Evolutionary conservation across 2,113 vertebrate species (phyloP).

Genomic region (Leucopternis melanops): DNA sequence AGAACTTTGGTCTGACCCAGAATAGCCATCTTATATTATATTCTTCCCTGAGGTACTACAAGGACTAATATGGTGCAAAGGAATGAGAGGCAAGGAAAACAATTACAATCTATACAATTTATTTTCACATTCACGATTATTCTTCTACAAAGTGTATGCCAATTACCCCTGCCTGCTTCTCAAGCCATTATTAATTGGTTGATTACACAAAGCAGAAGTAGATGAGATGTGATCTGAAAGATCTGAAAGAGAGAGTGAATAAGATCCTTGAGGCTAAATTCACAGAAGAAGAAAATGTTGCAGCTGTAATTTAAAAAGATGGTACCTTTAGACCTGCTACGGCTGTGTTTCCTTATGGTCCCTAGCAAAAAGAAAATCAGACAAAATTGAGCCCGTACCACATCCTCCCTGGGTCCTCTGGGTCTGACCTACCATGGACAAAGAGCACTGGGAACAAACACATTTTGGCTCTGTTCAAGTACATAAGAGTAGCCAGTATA

Average conservation of each 20-base stretch:
- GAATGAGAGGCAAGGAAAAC: not conserved
- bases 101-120: not conserved
- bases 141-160: not conserved
- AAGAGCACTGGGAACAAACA: not conserved
- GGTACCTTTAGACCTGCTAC: not conserved
- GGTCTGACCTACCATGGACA: not conserved
- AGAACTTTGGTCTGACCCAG: not conserved
- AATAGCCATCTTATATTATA: not conserved
- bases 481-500: not conserved
- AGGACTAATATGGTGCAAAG: not conserved
- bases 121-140: not conserved
- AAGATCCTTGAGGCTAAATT: not conserved
- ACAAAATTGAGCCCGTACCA: not conserved
- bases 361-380: not conserved
- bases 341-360: not conserved
- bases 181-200: not conserved
- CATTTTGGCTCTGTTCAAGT: not conserved
- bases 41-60: not conserved
- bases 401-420: not conserved
- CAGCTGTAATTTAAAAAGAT: not conserved
- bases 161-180: not conserved
- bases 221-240: not conserved
- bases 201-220: conserved; percentile 14
- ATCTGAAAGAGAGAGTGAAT: not conserved
- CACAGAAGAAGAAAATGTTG: not conserved